Percentiles rank a stretch among this genome's conserved stretches.
phyloP scores from a whole-genome alignment of 1,140 invertebrate genomes.

The Episyrphus balteatus region DNA sequence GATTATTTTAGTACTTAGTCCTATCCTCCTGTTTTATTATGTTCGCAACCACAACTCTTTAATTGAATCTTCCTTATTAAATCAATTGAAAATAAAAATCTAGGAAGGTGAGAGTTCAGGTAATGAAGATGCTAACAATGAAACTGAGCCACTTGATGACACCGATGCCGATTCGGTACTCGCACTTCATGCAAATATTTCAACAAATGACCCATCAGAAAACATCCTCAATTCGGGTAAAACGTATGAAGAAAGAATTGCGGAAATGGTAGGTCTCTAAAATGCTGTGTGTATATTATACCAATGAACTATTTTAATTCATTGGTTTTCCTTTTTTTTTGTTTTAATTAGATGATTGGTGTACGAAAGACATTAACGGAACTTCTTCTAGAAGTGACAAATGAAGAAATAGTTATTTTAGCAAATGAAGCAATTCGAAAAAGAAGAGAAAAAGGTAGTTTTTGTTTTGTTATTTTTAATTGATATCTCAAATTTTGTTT shows the following conservation, averaged over 20 bases:
- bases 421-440: constrained; percentile 52
- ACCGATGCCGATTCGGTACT: neutral
- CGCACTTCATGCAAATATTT: neutral
- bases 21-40: too few relatives aligned
- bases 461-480: constrained; percentile 6
- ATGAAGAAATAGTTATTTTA: constrained; percentile 70
- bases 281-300: neutral
- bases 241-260: constrained; percentile 34
- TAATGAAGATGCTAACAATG: constrained; percentile 19
- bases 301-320: constrained; percentile 1
- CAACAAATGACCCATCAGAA: neutral
- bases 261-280: constrained; percentile 30
- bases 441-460: constrained; percentile 33
- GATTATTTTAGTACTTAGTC: neutral
- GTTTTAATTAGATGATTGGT: constrained; percentile 65
- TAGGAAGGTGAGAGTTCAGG: constrained; percentile 29
- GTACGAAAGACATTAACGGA: constrained; percentile 80
- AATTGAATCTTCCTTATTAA: neutral
- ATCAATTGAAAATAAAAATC: constrained; percentile 15
- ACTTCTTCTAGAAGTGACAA: constrained; percentile 86
- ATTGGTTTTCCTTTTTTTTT: constrained; percentile 4
- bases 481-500: neutral
- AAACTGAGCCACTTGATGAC: neutral
- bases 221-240: constrained; percentile 21
- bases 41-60: too few relatives aligned